Conservation (phyloP, 2,797 vertebrate genomes). For the Sebastes alutus region DNA sequence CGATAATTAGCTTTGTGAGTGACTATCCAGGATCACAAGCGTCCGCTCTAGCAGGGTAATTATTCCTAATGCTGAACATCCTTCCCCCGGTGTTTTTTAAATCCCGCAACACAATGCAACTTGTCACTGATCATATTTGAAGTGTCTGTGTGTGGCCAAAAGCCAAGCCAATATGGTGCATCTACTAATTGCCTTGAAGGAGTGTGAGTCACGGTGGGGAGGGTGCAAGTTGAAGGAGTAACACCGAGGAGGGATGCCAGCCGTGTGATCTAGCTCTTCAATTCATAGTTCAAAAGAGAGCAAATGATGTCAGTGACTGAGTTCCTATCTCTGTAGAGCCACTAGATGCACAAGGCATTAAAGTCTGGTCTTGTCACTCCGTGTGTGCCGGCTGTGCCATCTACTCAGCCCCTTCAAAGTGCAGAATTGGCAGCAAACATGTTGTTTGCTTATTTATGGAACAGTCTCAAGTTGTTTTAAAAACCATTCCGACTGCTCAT, state of each 20-base stretch:
- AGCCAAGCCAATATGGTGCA: slow-evolving; percentile 16
- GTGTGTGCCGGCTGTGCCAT: neutral
- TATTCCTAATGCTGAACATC: neutral
- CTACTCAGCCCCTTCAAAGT: slow-evolving; percentile 34
- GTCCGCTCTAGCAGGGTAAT: neutral
- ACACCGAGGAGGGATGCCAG: slow-evolving; percentile 21
- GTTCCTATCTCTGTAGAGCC: slow-evolving; percentile 44
- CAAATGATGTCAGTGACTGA: slow-evolving; percentile 43
- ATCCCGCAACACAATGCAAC: slow-evolving; percentile 21
- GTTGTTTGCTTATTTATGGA: slow-evolving; percentile 39
- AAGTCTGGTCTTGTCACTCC: slow-evolving; percentile 26
- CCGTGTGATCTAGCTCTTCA: slow-evolving; percentile 52
- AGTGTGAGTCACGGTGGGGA: slow-evolving; percentile 36
- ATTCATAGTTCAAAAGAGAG: slow-evolving; percentile 46
- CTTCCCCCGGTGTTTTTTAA: slow-evolving; percentile 7
- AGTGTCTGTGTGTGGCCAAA: slow-evolving; percentile 11
- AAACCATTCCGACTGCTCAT: slow-evolving; percentile 10
- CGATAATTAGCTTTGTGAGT: neutral
- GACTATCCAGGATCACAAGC: neutral
- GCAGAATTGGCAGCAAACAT: slow-evolving; percentile 33
- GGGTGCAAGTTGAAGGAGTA: slow-evolving; percentile 2
- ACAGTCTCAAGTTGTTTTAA: slow-evolving; percentile 29
- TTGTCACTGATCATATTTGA: slow-evolving; percentile 26
- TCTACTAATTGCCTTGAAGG: slow-evolving; percentile 53
- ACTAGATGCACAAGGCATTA: slow-evolving; percentile 34